phyloP scores from a whole-genome alignment of 2,888 invertebrate species.

The Xylota segnis region DNA sequence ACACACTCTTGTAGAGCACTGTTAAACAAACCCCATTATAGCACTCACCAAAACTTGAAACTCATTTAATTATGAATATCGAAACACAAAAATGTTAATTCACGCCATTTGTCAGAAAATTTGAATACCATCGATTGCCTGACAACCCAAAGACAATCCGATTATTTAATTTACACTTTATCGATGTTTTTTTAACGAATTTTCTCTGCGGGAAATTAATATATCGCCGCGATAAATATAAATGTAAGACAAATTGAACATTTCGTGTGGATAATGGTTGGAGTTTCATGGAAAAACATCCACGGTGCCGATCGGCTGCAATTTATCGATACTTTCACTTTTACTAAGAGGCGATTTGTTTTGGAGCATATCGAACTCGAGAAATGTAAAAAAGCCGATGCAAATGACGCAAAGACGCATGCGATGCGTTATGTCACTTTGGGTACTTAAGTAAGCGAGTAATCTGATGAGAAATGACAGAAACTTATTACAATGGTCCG shows the following conservation, averaged over 20 bases:
- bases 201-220: constrained; percentile 26
- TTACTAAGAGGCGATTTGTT: constrained; percentile 7
- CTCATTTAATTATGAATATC: neutral
- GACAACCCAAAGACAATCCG: neutral
- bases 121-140: constrained; percentile 1
- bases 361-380: neutral
- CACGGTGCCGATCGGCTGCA: neutral
- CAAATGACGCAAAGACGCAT: neutral
- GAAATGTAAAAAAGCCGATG: constrained; percentile 2
- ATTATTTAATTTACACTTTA: constrained; percentile 31
- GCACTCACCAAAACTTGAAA: neutral
- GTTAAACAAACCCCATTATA: neutral
- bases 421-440: neutral
- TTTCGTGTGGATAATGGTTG: constrained; percentile 11
- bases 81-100: neutral
- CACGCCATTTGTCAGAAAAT: neutral
- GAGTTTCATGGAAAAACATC: neutral
- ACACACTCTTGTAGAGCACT: neutral
- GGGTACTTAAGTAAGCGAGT: constrained; percentile 10
- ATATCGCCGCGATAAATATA: constrained; percentile 10
- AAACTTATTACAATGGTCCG: neutral
- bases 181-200: neutral
- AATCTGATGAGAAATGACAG: constrained; percentile 11
- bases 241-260: constrained; percentile 3
- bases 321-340: constrained; percentile 27